phyloP scores from a whole-genome alignment of 1,140 invertebrate species.

The Sminthurides bifidus region DNA sequence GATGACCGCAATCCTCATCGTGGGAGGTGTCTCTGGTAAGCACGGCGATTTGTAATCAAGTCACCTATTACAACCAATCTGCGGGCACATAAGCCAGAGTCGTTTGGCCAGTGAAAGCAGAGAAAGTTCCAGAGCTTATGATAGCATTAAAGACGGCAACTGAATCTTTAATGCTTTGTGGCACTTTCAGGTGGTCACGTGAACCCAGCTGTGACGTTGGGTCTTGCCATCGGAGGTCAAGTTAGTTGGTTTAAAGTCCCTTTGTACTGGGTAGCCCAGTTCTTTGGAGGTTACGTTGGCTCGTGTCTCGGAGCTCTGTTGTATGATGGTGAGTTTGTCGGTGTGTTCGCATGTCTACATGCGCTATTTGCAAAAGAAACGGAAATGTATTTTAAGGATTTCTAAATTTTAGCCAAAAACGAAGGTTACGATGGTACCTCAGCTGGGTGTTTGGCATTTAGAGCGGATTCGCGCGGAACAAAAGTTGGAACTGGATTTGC shows the following conservation, averaged over 20 bases:
- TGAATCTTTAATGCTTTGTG: not conserved
- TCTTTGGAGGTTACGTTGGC: constrained; percentile 22
- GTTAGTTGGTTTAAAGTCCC: constrained; percentile 26
- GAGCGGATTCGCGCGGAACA: too few species aligned
- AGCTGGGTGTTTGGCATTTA: not conserved
- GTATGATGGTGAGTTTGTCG: constrained; percentile 7
- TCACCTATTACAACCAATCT: too few species aligned
- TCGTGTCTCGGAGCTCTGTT: constrained; percentile 9
- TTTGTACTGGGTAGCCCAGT: constrained; percentile 10
- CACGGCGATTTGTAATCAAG: too few species aligned
- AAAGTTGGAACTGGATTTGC: too few species aligned
- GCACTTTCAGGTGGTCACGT: constrained; percentile 14
- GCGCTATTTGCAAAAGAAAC: not conserved
- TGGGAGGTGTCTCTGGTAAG: constrained; percentile 16
- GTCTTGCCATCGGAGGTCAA: constrained; percentile 17
- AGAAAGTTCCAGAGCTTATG: too few species aligned
- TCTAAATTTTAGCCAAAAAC: not conserved
- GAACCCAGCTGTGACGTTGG: constrained; percentile 19
- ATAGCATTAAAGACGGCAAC: not conserved
- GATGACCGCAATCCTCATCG: constrained; percentile 7
- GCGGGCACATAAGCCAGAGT: too few species aligned
- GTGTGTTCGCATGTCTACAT: not conserved
- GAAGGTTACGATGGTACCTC: not conserved
- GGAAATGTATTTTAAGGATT: not conserved
- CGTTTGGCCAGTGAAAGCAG: too few species aligned